phyloP scores from a whole-genome alignment of 2,797 vertebrate species.

The Cichlasoma orientale region DNA sequence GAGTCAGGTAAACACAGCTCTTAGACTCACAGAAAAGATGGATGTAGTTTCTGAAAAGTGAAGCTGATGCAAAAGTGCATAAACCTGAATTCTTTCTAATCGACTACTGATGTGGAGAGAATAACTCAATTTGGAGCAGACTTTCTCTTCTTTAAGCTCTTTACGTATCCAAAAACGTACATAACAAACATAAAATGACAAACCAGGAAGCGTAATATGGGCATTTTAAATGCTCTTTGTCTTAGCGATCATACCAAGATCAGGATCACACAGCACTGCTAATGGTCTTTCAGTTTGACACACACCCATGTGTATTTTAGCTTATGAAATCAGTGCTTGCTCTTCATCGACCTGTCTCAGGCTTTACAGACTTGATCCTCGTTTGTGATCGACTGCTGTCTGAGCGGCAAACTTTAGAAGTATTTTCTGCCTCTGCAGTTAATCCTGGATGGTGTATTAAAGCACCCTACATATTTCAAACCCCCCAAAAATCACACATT shows the following conservation, averaged over 20 bases:
- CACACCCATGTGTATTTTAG: conserved; percentile 15
- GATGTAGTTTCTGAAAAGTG: too few species aligned
- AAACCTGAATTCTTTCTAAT: not conserved
- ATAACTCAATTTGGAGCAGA: too few species aligned
- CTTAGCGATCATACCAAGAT: conserved; percentile 2
- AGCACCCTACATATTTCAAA: not conserved
- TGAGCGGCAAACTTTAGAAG: conserved; percentile 3
- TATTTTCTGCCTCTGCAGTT: not conserved
- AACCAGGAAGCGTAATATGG: rapidly evolving
- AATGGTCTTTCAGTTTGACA: conserved; percentile 15
- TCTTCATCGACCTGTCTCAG: conserved; percentile 28
- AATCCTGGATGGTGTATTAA: conserved; percentile 5
- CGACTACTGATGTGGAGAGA: not conserved
- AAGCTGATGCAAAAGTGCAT: not conserved
- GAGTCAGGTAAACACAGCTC: too few species aligned
- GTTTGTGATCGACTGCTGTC: conserved; percentile 19
- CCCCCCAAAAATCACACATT: not conserved
- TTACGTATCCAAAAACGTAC: not conserved
- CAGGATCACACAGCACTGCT: not conserved
- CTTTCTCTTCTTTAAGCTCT: rapidly evolving
- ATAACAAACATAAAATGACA: not conserved
- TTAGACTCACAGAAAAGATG: too few species aligned
- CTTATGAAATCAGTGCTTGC: conserved; percentile 21
- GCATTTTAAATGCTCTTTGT: not conserved
- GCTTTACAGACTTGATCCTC: conserved; percentile 3